phyloP scores from a whole-genome alignment of 2,113 vertebrate genomes.

The Tympanuchus pallidicinctus region DNA sequence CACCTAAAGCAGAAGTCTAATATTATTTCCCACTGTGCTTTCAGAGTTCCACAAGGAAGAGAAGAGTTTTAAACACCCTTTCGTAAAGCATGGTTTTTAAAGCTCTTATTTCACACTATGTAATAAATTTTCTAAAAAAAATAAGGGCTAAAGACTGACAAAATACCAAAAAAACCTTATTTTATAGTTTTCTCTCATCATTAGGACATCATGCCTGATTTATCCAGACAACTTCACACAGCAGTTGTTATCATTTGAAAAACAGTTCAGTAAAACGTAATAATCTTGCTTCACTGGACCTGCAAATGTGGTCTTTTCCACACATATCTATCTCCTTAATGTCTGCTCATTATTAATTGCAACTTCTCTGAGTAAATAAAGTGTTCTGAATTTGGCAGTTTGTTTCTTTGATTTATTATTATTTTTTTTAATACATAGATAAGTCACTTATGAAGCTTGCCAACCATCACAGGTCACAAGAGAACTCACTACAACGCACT shows the following conservation, averaged over 20 bases:
- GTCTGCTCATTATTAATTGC: background rate
- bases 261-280: background rate
- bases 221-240: background rate
- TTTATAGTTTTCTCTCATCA: background rate
- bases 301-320: background rate
- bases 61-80: background rate
- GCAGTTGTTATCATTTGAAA: slow-evolving; percentile 19
- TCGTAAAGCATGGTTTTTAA: background rate
- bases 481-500: background rate
- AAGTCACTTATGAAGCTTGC: background rate
- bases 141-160: background rate
- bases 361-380: slow-evolving; percentile 28
- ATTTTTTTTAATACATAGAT: background rate
- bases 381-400: background rate
- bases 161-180: background rate
- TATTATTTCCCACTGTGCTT: background rate
- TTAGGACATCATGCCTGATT: slow-evolving; percentile 2
- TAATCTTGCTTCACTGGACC: background rate
- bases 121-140: background rate
- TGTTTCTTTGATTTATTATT: background rate
- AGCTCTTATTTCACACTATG: background rate
- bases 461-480: background rate
- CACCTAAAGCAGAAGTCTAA: background rate
- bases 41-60: background rate
- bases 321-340: background rate